Conservation (phyloP, 1,140 invertebrate genomes). For the Macrosteles quadrilineatus region DNA sequence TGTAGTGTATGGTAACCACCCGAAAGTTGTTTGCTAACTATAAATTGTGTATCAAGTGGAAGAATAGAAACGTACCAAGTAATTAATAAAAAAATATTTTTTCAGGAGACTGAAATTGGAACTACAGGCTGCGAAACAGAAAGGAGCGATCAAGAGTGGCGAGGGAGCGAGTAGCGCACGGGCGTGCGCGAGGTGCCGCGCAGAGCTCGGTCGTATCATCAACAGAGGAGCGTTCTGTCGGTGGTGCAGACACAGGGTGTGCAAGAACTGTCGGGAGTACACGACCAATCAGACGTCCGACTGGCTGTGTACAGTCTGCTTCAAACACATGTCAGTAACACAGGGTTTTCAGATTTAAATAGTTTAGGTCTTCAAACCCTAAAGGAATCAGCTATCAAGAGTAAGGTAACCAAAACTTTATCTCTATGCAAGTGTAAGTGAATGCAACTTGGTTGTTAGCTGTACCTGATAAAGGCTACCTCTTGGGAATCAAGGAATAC, state of each 20-base stretch:
- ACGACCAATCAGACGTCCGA: slow-evolving; percentile 56
- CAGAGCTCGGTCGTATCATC: slow-evolving; percentile 70
- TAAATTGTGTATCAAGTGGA: too few relatives aligned
- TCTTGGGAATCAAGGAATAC: too few relatives aligned
- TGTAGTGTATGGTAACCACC: too few relatives aligned
- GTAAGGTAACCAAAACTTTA: too few relatives aligned
- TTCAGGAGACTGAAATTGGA: slow-evolving; percentile 66
- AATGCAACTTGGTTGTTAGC: too few relatives aligned
- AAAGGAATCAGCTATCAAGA: too few relatives aligned
- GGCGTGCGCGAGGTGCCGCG: slow-evolving; percentile 65
- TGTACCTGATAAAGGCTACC: too few relatives aligned
- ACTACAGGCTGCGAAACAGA: slow-evolving; percentile 59
- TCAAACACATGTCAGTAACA: slow-evolving; percentile 72
- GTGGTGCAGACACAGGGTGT: slow-evolving; percentile 68
- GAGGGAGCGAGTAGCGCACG: slow-evolving; percentile 47
- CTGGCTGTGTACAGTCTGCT: slow-evolving; percentile 74
- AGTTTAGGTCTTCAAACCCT: too few relatives aligned
- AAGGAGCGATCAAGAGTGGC: slow-evolving; percentile 56
- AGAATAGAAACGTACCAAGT: too few relatives aligned
- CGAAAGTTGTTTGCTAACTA: too few relatives aligned
- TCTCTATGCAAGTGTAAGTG: too few relatives aligned
- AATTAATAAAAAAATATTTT: slow-evolving; percentile 30
- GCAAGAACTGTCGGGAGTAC: slow-evolving; percentile 71
- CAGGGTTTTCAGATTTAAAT: too few relatives aligned
- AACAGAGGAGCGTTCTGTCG: slow-evolving; percentile 72